These are phyloP conservation scores for Eubasilissa splendida DNA, from an alignment of 2,888 invertebrate species.

Conservation along the genomic window DNA sequence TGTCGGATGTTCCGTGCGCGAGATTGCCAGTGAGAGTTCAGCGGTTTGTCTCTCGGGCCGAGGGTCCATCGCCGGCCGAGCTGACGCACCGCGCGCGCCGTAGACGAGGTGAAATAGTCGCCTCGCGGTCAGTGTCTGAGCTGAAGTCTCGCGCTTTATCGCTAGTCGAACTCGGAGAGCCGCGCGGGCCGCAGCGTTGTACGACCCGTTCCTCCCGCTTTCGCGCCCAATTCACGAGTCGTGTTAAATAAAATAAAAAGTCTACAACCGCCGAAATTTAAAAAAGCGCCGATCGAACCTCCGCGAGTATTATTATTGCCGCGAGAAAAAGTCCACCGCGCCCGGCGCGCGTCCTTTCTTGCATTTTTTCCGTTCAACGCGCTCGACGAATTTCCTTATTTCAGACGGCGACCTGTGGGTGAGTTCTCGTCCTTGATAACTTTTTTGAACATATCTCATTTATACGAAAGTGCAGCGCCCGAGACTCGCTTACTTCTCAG, in stretches of 20 bases:
- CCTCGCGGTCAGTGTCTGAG: not conserved
- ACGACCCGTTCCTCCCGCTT: not conserved
- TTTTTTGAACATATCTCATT: not conserved
- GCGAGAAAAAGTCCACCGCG: not conserved
- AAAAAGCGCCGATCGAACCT: not conserved
- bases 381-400: constrained; percentile 30
- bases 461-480: not conserved
- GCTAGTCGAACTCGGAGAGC: constrained; percentile 16
- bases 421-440: not conserved
- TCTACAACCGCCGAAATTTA: not conserved
- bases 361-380: constrained; percentile 7
- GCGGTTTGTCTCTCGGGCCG: not conserved
- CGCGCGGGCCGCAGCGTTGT: not conserved
- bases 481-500: not conserved
- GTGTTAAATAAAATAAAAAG: not conserved
- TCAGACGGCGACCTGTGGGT: constrained; percentile 15
- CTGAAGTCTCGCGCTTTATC: not conserved
- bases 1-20: not conserved
- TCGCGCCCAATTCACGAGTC: constrained; percentile 24
- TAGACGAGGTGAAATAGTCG: not conserved
- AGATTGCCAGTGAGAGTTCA: not conserved
- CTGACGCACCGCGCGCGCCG: not conserved
- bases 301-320: not conserved
- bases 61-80: not conserved
- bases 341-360: constrained; percentile 14